Conservation (phyloP, 2,888 invertebrate genomes). For the Cristatella mucedo region DNA sequence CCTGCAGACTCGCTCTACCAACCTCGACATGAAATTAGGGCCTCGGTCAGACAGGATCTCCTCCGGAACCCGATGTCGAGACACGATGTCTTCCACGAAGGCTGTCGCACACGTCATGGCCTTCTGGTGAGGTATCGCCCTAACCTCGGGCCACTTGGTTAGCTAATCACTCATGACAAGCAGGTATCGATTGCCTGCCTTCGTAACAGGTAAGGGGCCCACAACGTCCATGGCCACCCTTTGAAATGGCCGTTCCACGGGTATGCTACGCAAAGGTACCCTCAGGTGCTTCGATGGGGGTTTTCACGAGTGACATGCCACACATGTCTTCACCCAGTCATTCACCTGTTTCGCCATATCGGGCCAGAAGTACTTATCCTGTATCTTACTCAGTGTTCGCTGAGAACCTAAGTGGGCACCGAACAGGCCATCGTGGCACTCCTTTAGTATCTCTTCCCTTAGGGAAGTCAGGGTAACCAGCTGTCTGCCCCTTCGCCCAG, state of each 20-base stretch:
- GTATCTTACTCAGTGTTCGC: neutral
- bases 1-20: no score
- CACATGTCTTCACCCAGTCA: neutral
- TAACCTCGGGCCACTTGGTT: neutral
- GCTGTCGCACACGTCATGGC: no score
- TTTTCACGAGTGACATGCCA: neutral
- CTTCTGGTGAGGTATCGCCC: neutral
- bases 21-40: no score
- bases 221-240: neutral
- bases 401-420: neutral
- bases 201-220: neutral
- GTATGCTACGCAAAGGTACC: neutral
- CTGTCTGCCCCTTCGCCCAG: no score
- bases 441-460: no score
- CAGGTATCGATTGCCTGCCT: neutral
- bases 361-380: neutral
- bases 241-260: neutral
- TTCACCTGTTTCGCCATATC: no score
- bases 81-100: no score
- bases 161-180: neutral
- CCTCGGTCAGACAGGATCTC: no score
- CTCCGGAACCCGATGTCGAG: no score
- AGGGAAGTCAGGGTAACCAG: no score
- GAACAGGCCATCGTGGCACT: neutral
- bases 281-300: neutral